Evolutionary conservation across 2,888 invertebrate species (phyloP).

Genomic region (Ceriagrion tenellum): DNA sequence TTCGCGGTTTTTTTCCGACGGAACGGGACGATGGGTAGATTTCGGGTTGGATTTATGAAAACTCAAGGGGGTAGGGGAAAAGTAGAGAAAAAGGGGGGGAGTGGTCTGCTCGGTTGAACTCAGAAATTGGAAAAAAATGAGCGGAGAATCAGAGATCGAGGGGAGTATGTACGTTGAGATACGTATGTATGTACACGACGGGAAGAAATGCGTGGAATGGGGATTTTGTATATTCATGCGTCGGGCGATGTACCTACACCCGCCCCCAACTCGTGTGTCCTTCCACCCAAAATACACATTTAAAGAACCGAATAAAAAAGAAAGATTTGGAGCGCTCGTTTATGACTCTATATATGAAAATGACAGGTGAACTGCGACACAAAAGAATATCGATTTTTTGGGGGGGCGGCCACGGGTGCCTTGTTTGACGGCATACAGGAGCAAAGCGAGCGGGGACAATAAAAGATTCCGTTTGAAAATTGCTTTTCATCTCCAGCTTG

Average conservation of each 20-base stretch:
- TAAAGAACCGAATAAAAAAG: not conserved
- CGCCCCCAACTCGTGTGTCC: too few relatives aligned
- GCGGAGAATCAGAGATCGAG: not conserved
- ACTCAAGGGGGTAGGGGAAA: not conserved
- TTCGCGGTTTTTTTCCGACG: not conserved
- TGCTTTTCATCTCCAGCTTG: not conserved
- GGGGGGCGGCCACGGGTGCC: not conserved
- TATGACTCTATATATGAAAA: not conserved
- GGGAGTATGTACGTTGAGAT: constrained; percentile 25
- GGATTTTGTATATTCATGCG: not conserved
- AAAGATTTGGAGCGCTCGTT: not conserved
- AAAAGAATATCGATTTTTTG: constrained; percentile 13
- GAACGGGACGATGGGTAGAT: not conserved
- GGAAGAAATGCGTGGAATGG: too few relatives aligned
- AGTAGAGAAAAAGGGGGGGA: not conserved
- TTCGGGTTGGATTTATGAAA: not conserved
- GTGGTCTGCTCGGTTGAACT: constrained; percentile 30
- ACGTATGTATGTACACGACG: too few relatives aligned
- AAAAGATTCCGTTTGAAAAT: constrained; percentile 37
- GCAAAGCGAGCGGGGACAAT: not conserved
- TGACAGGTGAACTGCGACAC: constrained; percentile 7
- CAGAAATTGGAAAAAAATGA: constrained; percentile 35
- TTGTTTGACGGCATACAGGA: not conserved
- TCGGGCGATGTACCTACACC: not conserved
- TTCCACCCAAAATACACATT: not conserved